Evolutionary conservation across 2,888 invertebrate genomes (phyloP), one percentile per base, ranked within the genome.

Genomic region (Caenorhabditis sp.): DNA sequence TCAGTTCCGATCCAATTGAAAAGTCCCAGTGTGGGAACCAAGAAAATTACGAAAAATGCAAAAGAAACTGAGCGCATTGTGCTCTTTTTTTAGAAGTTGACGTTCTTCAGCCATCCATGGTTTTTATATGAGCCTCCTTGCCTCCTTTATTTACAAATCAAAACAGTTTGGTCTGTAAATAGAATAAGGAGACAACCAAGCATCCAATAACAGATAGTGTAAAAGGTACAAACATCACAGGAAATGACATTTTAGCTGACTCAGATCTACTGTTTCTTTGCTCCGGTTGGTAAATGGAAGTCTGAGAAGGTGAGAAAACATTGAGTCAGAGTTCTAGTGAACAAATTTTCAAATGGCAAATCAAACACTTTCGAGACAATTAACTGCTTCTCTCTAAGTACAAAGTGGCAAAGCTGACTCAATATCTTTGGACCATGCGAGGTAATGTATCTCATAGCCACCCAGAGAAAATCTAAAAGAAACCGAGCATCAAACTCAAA

Each of bases 1-100:
- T 70, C 66, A n/a, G 41, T 66, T 22, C 82, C 82, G 26, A 82
- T 64, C 24, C 31, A 26, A 56, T 82, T 64, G 24, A 82, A 75
- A 22, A 81, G 35, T n/a, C 70, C 72, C 14, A 24, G 16, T 3
- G 56, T 14, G 6, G 66, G 31, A 19, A 26, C 10, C 19, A 28
- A 35, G 7, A 73, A 24, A 54, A 26, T 14, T 2, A 24, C 10
- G 3, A 26, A 26, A 14, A 26, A 54, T 26, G 26, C 26, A 10
- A 54, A 14, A 5, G 14, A 12, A 12, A 54, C 0, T 14, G 22
- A 14, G 16, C 19, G 19, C 2, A 5, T 3, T 35, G 1, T 22
- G 44, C 24, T 31, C 35, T 22, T 28, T 38, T 35, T 35, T 6
- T 38, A 12, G 22, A 54, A 61, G 51, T 64, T 38, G 41, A 22